phyloP scores from a whole-genome alignment of 1,140 invertebrate species.

The Rhizoglyphus robini region DNA sequence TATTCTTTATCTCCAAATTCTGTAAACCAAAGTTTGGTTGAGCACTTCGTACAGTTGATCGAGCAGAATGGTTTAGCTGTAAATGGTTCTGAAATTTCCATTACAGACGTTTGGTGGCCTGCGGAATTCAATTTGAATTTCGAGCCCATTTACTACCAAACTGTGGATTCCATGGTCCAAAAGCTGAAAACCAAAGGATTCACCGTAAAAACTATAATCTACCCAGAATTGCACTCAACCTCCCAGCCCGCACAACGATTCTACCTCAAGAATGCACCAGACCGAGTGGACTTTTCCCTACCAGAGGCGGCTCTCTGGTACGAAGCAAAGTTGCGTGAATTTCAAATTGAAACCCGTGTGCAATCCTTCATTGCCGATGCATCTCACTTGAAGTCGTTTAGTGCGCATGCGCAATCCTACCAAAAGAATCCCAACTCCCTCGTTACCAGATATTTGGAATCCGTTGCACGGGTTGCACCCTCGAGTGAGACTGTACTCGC shows the following conservation, averaged over 20 bases:
- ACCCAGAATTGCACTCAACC: background rate
- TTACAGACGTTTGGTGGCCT: too few species aligned
- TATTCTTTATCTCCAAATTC: too few species aligned
- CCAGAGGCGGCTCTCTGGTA: background rate
- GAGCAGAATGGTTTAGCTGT: background rate
- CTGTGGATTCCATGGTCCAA: background rate
- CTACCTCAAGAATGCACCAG: background rate
- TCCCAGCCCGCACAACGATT: too few species aligned
- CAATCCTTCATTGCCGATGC: background rate
- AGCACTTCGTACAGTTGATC: too few species aligned
- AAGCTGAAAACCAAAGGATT: background rate
- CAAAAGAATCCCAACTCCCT: background rate
- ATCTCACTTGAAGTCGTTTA: background rate
- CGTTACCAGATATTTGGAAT: background rate
- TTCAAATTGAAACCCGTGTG: background rate
- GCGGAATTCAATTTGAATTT: background rate
- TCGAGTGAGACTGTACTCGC: background rate
- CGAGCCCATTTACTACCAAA: background rate
- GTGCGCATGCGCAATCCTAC: background rate
- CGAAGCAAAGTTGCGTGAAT: background rate
- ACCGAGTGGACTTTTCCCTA: background rate
- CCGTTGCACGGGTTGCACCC: background rate
- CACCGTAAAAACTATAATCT: background rate
- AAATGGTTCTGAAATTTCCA: background rate
- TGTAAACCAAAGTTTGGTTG: too few species aligned